Conservation (phyloP, 2,113 vertebrate genomes). For the Marmota flaviventris region DNA sequence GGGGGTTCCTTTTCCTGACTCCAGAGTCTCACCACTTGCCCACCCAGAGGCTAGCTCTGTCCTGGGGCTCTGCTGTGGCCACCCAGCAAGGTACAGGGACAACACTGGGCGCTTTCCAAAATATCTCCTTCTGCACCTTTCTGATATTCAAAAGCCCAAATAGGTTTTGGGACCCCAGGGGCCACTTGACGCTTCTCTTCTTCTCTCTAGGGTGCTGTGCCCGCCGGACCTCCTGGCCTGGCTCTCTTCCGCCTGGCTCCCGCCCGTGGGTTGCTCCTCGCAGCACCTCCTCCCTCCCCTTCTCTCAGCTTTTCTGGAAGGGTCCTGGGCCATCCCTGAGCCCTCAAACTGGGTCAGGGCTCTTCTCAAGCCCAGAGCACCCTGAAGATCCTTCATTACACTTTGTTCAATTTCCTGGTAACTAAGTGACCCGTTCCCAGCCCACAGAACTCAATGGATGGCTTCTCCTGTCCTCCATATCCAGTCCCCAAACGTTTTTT, state of each 20-base stretch:
- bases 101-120: background rate
- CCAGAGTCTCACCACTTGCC: background rate
- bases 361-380: background rate
- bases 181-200: background rate
- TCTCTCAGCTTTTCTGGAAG: too few species aligned
- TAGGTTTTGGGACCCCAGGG: background rate
- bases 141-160: background rate
- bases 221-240: too few species aligned
- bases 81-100: background rate
- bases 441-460: background rate
- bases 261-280: too few species aligned
- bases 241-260: too few species aligned
- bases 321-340: too few species aligned
- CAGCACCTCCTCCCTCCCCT: background rate
- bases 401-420: background rate
- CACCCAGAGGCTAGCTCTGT: accelerated
- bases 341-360: too few species aligned
- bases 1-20: background rate
- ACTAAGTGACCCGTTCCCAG: background rate
- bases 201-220: background rate
- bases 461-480: background rate
- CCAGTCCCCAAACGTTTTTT: too few species aligned
- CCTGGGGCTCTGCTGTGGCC: too few species aligned
- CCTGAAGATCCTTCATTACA: background rate
- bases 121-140: background rate